Conservation (phyloP, 1,140 invertebrate species). For the Diuraphis noxia region DNA sequence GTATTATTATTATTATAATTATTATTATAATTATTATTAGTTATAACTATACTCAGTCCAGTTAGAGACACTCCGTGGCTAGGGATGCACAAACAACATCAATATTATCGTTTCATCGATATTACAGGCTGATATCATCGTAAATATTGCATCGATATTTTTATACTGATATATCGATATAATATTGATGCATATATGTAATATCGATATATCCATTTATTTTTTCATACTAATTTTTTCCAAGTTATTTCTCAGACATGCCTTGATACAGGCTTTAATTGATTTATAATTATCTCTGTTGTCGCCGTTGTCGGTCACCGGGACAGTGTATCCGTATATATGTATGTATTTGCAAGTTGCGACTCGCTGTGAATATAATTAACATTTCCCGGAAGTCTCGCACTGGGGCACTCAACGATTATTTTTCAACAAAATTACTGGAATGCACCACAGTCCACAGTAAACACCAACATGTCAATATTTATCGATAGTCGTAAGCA, state of each 20-base stretch:
- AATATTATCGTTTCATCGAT: background rate
- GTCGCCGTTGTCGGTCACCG: background rate
- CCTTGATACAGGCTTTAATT: background rate
- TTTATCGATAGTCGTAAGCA: conserved; percentile 16
- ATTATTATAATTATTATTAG: background rate
- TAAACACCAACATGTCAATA: background rate
- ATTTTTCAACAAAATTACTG: background rate
- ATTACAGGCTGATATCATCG: background rate
- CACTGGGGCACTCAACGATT: background rate
- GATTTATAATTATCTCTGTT: background rate
- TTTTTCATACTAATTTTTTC: background rate
- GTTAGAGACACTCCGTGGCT: background rate
- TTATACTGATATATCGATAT: conserved; percentile 10
- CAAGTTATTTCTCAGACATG: conserved; percentile 9
- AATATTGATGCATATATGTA: background rate
- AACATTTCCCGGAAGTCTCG: background rate
- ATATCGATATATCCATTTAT: conserved; percentile 12
- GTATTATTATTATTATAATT: too few relatives aligned
- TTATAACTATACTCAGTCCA: background rate
- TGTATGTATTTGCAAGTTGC: background rate
- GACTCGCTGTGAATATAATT: background rate
- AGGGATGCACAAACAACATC: background rate
- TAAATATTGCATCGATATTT: background rate
- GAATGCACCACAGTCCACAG: background rate
- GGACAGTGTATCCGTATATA: background rate